phyloP scores from a whole-genome alignment of 1,140 invertebrate species.

The Bombus fervidus region DNA sequence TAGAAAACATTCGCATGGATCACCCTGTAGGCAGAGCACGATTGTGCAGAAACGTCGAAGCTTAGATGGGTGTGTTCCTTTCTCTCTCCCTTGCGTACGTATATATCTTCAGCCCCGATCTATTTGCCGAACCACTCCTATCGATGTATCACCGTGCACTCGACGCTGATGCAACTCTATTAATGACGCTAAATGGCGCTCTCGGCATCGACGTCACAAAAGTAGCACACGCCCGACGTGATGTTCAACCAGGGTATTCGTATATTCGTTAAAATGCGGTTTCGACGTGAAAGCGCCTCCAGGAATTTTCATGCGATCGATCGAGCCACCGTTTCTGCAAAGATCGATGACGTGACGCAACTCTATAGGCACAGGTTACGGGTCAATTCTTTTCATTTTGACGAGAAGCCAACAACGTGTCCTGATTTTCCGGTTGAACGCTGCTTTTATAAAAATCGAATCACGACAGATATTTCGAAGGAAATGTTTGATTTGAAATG shows the following conservation, averaged over 20 bases:
- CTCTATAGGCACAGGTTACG: not conserved
- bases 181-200: conserved; percentile 64
- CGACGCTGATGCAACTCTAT: conserved; percentile 60
- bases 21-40: conserved; percentile 11
- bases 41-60: conserved; percentile 34
- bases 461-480: not conserved
- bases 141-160: conserved; percentile 57
- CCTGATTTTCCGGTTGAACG: not conserved
- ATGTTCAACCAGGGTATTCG: conserved; percentile 26
- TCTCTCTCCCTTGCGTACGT: conserved; percentile 38
- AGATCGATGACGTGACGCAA: conserved; percentile 34
- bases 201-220: conserved; percentile 51
- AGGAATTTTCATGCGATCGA: conserved; percentile 24
- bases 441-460: not conserved
- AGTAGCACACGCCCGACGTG: conserved; percentile 40
- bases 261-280: conserved; percentile 32
- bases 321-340: conserved; percentile 1
- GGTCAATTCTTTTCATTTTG: conserved; percentile 9
- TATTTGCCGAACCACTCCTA: conserved; percentile 68
- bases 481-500: no score
- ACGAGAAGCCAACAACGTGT: not conserved
- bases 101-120: conserved; percentile 63
- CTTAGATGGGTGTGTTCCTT: conserved; percentile 33
- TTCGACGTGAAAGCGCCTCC: conserved; percentile 28
- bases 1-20: not conserved